Evolutionary conservation across 2,797 vertebrate genomes (phyloP), one percentile per base, ranked within the genome.

Genomic region (Sphenopsis melanotis): DNA sequence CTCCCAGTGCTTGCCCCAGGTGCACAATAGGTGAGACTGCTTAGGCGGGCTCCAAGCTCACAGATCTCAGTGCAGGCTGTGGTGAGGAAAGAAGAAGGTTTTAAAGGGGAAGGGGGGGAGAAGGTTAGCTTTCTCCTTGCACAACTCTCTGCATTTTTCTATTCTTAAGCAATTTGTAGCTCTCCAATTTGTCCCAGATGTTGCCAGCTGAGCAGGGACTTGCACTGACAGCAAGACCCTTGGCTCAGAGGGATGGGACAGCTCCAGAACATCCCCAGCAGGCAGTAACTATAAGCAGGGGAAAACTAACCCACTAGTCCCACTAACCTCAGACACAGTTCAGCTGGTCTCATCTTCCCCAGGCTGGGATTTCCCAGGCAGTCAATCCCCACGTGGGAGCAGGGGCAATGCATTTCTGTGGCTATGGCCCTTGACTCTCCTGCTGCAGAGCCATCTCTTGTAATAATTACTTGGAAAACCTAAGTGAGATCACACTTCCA

Each of bases 331-430:
- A 74, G 53, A 49, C 83, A 76, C 41, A 49, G 37, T 63, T 83
- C 59, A 71, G 61, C 55, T 78, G 49, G 29, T 83, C 57, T 57
- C 72, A 91, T 42, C 39, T 75, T 89, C n/a, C 78, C 81, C 0
- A 1, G 63, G 26, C 79, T 80, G 87, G 70, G 86, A 87, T 72
- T 87, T 92, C 63, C 86, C 86, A 95, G 72, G 63, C 78, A 84
- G 77, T 20, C 68, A 77, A 64, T 8, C 21, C 56, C 23, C 1
- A 39, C 0, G 0, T n/a, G 64, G 52, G 46, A 71, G 32, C 53
- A 71, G 39, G 23, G 26, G 8, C 12, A 86, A 56, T 9, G 30
- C 78, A 80, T 85, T 92, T 83, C 87, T 92, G 76, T 55, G 61
- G 79, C 61, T 75, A 19, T 1, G 3, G 37, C 53, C 53, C 27